phyloP scores from a whole-genome alignment of 2,797 vertebrate species.

The Scarus forsteni region DNA sequence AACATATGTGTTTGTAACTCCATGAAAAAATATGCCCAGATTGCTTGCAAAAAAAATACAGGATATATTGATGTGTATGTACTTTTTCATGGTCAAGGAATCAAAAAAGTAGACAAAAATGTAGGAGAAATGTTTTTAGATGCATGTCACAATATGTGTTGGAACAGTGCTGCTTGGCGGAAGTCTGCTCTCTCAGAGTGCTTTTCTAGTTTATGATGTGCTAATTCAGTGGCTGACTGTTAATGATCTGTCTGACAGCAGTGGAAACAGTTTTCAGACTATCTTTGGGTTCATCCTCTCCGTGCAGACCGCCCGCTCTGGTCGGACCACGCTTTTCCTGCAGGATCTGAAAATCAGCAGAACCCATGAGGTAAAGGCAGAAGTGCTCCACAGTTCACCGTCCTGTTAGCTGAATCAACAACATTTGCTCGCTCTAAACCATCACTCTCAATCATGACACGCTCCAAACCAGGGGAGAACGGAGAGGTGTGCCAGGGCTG shows the following conservation, averaged over 20 bases:
- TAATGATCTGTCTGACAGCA: not conserved
- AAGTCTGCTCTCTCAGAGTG: no score
- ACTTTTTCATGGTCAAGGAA: no score
- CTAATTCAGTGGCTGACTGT: not conserved
- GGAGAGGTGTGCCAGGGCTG: slow-evolving; percentile 51
- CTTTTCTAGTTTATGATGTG: no score
- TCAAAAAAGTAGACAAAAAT: no score
- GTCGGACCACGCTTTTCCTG: slow-evolving; percentile 16
- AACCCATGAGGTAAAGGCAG: slow-evolving; percentile 67
- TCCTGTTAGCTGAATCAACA: slow-evolving; percentile 63
- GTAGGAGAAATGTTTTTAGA: no score
- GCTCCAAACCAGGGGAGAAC: slow-evolving; percentile 28
- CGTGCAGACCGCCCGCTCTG: not conserved
- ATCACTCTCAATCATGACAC: slow-evolving; percentile 55
- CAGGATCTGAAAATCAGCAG: slow-evolving; percentile 47
- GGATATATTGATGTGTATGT: no score
- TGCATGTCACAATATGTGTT: no score
- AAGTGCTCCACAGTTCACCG: slow-evolving; percentile 55
- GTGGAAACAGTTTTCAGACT: not conserved
- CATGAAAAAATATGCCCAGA: no score
- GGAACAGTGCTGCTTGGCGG: no score
- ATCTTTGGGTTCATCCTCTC: not conserved
- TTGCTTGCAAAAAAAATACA: no score
- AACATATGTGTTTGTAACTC: no score
- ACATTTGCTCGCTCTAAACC: slow-evolving; percentile 44